Evolutionary conservation across 1,140 invertebrate genomes (phyloP), one percentile per base, ranked within the genome.

Genomic region (Atta texana): DNA sequence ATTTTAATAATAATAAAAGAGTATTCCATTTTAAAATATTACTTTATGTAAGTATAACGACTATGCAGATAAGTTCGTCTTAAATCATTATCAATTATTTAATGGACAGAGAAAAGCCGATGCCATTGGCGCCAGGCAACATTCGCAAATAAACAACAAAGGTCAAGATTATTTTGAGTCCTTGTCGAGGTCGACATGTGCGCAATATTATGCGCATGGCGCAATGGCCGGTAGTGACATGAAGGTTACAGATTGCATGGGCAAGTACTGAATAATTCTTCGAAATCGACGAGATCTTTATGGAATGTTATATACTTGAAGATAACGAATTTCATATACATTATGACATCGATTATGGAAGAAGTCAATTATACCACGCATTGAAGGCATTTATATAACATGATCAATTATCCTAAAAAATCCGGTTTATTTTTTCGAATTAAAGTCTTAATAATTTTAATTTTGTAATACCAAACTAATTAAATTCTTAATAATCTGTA

Each of bases 111-210:
- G 49, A 81, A 63, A 87, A 82, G 55, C 55, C 61, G 51, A 51
- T 61, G 59, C 63, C 44, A 81, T 80, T 81, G 85, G n/a, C 39
- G 69, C 53, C n/a, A 69, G 34, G 21, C 21, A 71, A 71, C 24
- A 85, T 75, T 59, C 57, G 28, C 57, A 85, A 76, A 64, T 61
- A 66, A 59, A 44, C 59, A 55, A 82, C 64, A 84, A 89, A 89
- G 89, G 88, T 90, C 88, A 90, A 87, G 89, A 89, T 85, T 68
- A 21, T 78, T 87, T 85, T 34, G 59, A 89, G 78, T 87, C 88
- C 71, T 90, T 88, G 87, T 64, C 51, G 71, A 89, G 72, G 89
- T 74, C 59, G 72, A 49, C 74, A 68, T 28, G 64, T 57, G 31
- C 24, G 57, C 74, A 75, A 64, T 68, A 57, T 77, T 53, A 78